Evolutionary conservation across 37 sponge, comb jelly and placozoan species (phyloP).

Genomic region (Haliclona indistincta): DNA sequence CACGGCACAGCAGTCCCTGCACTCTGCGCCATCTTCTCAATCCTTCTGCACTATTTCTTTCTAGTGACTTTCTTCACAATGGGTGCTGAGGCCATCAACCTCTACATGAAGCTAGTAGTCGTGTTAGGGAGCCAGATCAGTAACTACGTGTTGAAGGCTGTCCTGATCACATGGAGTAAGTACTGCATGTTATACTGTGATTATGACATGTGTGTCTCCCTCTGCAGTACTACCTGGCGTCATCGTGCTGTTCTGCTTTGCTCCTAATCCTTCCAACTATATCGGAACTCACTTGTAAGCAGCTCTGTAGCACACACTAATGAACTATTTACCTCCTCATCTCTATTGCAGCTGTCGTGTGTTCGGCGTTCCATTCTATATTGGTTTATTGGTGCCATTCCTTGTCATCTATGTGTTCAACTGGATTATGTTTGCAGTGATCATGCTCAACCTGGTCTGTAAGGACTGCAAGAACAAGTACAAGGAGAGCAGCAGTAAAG

Average conservation of each 20-base stretch:
- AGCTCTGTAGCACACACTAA: neutral
- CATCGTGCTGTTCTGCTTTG: constrained; percentile 26
- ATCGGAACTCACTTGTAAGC: constrained; percentile 9
- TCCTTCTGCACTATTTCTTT: constrained; percentile 52
- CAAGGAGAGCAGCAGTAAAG: neutral
- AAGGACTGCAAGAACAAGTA: constrained; percentile 3
- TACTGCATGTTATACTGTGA: no score
- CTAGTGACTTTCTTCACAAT: constrained; percentile 30
- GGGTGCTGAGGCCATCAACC: constrained; percentile 31
- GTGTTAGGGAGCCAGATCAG: constrained; percentile 22
- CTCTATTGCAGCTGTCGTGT: constrained; percentile 2
- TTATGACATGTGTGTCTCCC: neutral
- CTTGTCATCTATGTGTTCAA: constrained; percentile 17
- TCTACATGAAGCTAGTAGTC: constrained; percentile 29
- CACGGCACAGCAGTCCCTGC: constrained; percentile 1
- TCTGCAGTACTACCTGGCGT: constrained; percentile 20
- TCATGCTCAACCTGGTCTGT: neutral
- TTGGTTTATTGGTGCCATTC: constrained; percentile 16
- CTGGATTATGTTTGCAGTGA: constrained; percentile 7
- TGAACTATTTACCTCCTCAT: neutral
- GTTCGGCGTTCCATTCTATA: neutral
- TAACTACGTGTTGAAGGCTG: constrained; percentile 13
- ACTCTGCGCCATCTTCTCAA: constrained; percentile 14
- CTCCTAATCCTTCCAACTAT: constrained; percentile 29
- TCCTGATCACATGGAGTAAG: constrained; percentile 29